phyloP scores from a whole-genome alignment of 2,888 invertebrate genomes.

The Capitulum mitella region DNA sequence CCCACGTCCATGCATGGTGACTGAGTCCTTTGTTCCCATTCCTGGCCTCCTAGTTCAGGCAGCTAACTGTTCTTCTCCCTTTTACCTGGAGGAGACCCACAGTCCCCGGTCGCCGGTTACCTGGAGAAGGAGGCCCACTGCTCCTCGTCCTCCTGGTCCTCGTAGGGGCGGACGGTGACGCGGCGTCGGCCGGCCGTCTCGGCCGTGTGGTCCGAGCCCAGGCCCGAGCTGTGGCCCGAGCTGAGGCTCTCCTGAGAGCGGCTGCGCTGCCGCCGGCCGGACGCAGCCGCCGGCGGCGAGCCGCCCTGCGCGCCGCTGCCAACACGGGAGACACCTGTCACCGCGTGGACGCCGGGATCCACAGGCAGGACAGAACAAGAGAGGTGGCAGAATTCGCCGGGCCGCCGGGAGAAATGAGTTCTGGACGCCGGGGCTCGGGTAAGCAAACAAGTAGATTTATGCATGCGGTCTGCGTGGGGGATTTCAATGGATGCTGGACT shows the following conservation, averaged over 20 bases:
- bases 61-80: too few relatives aligned
- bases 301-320: too few relatives aligned
- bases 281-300: not conserved
- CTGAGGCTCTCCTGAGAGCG: conserved; percentile 38
- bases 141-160: conserved; percentile 39
- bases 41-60: too few relatives aligned
- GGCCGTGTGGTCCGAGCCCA: conserved; percentile 15
- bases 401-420: too few relatives aligned
- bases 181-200: conserved; percentile 31
- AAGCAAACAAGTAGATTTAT: too few relatives aligned
- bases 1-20: too few relatives aligned
- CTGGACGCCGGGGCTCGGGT: too few relatives aligned
- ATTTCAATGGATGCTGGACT: too few relatives aligned
- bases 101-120: conserved; percentile 33
- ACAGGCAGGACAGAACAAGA: not conserved
- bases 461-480: too few relatives aligned
- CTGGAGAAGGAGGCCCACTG: conserved; percentile 38
- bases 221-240: conserved; percentile 37
- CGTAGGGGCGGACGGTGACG: conserved; percentile 40
- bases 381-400: too few relatives aligned
- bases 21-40: too few relatives aligned
- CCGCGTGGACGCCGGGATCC: not conserved
- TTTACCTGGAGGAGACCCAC: too few relatives aligned
- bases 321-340: not conserved
- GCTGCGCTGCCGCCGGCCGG: conserved; percentile 35